Evolutionary conservation across 2,797 vertebrate species (phyloP), one percentile per base, ranked within the genome.

Genomic region (Ataeniobius toweri): DNA sequence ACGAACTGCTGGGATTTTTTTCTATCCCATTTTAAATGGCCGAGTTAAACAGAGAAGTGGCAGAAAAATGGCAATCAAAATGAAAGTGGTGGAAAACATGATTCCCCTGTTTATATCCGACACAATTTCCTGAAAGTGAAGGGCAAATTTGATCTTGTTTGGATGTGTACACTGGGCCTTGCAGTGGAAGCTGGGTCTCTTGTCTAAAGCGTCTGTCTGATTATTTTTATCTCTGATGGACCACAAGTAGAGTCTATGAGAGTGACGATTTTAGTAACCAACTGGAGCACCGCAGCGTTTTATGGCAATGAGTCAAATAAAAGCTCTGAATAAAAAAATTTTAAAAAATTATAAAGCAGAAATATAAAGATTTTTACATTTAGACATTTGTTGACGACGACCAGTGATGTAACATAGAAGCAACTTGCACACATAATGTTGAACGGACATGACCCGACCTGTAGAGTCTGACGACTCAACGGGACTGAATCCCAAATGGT

Each of bases 81-180:
- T 24, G 12, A 26, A 58, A 58, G 56, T 10, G 56, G 8, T 3
- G 3, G 9, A n/a, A 26, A 26, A 83, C 44, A 48, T 73, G 82
- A 83, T 75, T 76, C 69, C 10, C 71, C 74, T 90, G 70, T 77
- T 73, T 82, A 91, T 82, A 68, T 39, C 48, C 77, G 74, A 83
- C 69, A 75, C 80, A 88, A 89, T 93, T 87, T 83, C 81, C 75
- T 73, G 69, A 78, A 73, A 87, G 82, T 78, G 87, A 89, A 88
- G 83, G 87, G 79, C 71, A 84, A 76, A 80, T 88, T 88, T 91
- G 89, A 93, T 92, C 87, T 91, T 67, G 81, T 87, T 91, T 85
- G 83, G 88, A 90, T 81, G 72, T 75, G 78, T 77, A 84, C 55
- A 84, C 69, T 75, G 75, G 12, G 65, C 76, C 69, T 36, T 55